Conservation (phyloP, 2,797 vertebrate genomes). For the Ambastaia sidthimunki region DNA sequence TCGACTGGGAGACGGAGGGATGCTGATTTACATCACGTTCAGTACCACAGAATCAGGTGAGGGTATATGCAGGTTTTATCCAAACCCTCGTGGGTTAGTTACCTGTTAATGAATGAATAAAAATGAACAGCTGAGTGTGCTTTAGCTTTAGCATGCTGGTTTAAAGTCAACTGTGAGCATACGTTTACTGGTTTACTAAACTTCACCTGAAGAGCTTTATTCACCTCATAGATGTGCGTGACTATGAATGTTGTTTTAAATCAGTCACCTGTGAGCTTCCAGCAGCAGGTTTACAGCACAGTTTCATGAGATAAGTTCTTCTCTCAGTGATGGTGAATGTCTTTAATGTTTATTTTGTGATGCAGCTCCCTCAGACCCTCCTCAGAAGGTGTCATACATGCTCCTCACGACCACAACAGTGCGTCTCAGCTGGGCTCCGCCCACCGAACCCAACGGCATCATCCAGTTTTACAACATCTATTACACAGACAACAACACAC, state of each 20-base stretch:
- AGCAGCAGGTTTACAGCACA: too few relatives aligned
- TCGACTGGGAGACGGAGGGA: constrained; percentile 87
- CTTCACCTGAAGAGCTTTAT: too few relatives aligned
- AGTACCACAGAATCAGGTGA: constrained; percentile 86
- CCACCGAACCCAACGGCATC: constrained; percentile 87
- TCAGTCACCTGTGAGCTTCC: too few relatives aligned
- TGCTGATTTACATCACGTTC: constrained; percentile 83
- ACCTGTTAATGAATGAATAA: not conserved
- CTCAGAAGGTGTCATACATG: constrained; percentile 81
- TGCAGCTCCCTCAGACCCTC: constrained; percentile 88
- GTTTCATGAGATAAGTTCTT: too few relatives aligned
- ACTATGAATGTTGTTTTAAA: too few relatives aligned
- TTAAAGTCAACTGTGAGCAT: too few relatives aligned
- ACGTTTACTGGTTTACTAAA: too few relatives aligned
- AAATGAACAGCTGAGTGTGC: too few relatives aligned
- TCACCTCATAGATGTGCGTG: too few relatives aligned
- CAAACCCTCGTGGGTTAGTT: not conserved
- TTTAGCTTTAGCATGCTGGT: too few relatives aligned
- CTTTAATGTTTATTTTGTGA: constrained; percentile 44
- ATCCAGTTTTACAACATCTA: constrained; percentile 88
- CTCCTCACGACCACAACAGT: constrained; percentile 83
- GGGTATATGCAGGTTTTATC: not conserved
- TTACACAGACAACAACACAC: constrained; percentile 80
- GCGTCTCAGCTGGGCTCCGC: constrained; percentile 85
- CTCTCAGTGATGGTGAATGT: not conserved